Evolutionary conservation across 2,113 vertebrate species (phyloP).

Genomic region (Gasterosteus nipponicus): DNA sequence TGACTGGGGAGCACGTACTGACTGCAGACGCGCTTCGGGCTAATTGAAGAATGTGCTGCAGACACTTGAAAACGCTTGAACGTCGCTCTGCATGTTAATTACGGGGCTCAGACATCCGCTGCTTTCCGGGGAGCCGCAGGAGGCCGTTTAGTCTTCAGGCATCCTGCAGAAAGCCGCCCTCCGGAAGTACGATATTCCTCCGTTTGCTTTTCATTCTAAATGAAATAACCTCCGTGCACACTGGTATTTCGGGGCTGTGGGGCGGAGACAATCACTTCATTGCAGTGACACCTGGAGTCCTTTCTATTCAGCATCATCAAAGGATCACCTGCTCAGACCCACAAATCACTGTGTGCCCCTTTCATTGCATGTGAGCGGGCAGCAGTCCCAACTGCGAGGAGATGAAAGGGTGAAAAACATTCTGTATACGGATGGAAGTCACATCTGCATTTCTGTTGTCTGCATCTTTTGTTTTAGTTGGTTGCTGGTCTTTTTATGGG

Average conservation of each 20-base stretch:
- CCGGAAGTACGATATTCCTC: background rate
- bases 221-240: background rate
- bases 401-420: conserved; percentile 55
- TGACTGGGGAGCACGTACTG: conserved; percentile 15
- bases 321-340: conserved; percentile 65
- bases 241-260: conserved; percentile 13
- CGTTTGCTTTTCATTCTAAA: background rate
- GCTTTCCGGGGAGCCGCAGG: background rate
- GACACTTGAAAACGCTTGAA: conserved; percentile 35
- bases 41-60: conserved; percentile 22
- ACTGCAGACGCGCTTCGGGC: conserved; percentile 29
- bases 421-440: conserved; percentile 1
- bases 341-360: conserved; percentile 33
- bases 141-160: background rate
- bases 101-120: conserved; percentile 11
- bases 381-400: conserved; percentile 18
- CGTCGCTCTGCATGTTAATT: conserved; percentile 42
- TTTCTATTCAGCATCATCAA: conserved; percentile 68
- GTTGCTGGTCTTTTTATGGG: background rate
- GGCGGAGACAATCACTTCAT: conserved; percentile 32
- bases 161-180: background rate
- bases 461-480: background rate
- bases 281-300: conserved; percentile 67
- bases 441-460: background rate
- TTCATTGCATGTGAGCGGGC: conserved; percentile 34